Percentiles rank a stretch among this genome's conserved stretches.
phyloP scores from a whole-genome alignment of 2,888 invertebrate species.

The Nephrotoma flavescens region DNA sequence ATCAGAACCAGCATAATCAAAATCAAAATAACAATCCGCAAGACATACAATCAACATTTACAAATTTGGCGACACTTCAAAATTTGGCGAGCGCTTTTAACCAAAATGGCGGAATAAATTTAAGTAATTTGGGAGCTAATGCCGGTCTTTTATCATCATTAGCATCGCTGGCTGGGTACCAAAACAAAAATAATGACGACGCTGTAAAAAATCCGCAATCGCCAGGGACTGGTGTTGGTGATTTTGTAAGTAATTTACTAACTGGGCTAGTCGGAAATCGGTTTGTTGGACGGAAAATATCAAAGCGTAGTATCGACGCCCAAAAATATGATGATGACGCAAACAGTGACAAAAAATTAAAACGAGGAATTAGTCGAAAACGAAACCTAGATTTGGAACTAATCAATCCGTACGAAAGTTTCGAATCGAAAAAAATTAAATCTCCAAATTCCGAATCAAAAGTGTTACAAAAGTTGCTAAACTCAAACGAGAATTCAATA shows the following conservation, averaged over 20 bases:
- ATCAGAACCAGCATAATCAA: slow-evolving; percentile 8
- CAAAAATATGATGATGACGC: not conserved
- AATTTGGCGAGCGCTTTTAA: slow-evolving; percentile 9
- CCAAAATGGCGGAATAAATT: slow-evolving; percentile 12
- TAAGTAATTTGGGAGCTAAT: slow-evolving; percentile 13
- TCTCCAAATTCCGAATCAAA: not conserved
- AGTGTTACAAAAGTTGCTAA: not conserved
- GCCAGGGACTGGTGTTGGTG: slow-evolving; percentile 2
- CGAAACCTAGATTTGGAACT: not conserved
- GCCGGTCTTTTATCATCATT: slow-evolving; percentile 10
- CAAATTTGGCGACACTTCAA: slow-evolving; percentile 9
- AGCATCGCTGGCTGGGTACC: slow-evolving; percentile 9
- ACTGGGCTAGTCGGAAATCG: slow-evolving; percentile 12
- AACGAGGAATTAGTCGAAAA: not conserved
- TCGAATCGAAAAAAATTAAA: not conserved
- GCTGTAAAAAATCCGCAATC: not conserved
- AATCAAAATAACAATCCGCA: slow-evolving; percentile 8
- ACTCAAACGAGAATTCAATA: not conserved
- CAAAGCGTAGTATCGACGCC: slow-evolving; percentile 10
- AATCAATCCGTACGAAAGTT: not conserved
- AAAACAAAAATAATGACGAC: not conserved
- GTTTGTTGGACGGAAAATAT: slow-evolving; percentile 8
- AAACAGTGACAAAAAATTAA: not conserved
- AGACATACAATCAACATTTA: slow-evolving; percentile 5
- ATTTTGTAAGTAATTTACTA: slow-evolving; percentile 13